phyloP scores from a whole-genome alignment of 1,140 invertebrate genomes.

The Drosophila athabasca region DNA sequence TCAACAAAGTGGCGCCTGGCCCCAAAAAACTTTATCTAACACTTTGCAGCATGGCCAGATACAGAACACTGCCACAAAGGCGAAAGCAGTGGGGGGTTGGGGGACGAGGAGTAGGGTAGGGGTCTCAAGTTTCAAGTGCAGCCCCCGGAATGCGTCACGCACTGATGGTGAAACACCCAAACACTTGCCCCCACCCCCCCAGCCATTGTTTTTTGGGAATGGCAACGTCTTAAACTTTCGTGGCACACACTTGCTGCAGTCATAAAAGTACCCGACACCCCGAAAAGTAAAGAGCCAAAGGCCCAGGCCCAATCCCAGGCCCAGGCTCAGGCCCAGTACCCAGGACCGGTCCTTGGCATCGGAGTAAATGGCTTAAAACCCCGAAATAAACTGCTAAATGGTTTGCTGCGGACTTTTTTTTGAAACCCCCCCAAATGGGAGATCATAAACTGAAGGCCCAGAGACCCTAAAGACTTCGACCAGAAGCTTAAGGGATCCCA shows the following conservation, averaged over 20 bases:
- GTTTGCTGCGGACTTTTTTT: constrained; percentile 57
- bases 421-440: constrained; percentile 5
- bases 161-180: constrained; percentile 50
- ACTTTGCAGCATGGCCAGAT: constrained; percentile 63
- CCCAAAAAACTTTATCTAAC: constrained; percentile 68
- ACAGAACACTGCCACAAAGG: constrained; percentile 31
- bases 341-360: background rate
- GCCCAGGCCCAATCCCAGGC: constrained; percentile 19
- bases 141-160: constrained; percentile 69
- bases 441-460: constrained; percentile 45
- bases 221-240: constrained; percentile 59
- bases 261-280: constrained; percentile 52
- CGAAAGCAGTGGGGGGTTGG: background rate
- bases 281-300: constrained; percentile 26
- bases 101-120: no score
- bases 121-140: constrained; percentile 71
- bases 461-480: constrained; percentile 64
- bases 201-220: constrained; percentile 53
- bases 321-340: no score
- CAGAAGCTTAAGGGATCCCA: constrained; percentile 49
- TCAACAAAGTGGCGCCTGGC: constrained; percentile 68
- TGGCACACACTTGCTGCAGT: constrained; percentile 69
- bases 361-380: constrained; percentile 58
- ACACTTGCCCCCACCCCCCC: background rate
- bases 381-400: constrained; percentile 77